Evolutionary conservation across 2,888 invertebrate genomes (phyloP), one percentile per base, ranked within the genome.

Genomic region (Abrostola tripartita): DNA sequence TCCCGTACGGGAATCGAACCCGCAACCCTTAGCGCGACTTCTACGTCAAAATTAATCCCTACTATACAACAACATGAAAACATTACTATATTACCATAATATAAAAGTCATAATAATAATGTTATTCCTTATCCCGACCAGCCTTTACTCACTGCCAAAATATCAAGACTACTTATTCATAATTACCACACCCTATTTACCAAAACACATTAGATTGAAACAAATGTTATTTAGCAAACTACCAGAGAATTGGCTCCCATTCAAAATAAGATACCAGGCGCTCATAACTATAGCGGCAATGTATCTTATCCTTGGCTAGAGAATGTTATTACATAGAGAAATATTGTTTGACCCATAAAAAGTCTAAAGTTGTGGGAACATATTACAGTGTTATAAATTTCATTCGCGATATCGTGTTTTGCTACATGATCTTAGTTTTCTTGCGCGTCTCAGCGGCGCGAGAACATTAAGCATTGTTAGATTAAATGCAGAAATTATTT

Each of bases 191-290:
- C 42, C 24, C 51, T 65, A 61, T 63, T 60, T 51, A 65, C 40
- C 51, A 52, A 57, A 68, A 71, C 61, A 64, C 61, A 65, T 63
- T 51, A 66, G 14, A 75, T 66, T 69, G 51, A 72, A 74, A 66
- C 54, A 70, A 72, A 64, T 59, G 57, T 55, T 63, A 65, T 63
- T 56, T 54, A 65, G 58, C 49, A 5, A 76, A 76, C 44, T 53
- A 58, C 54, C 63, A 68, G 63, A 68, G 75, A 77, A 68, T 78
- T 77, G 76, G 77, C 76, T 58, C 38, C 47, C 10, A 56, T 70
- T 78, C 77, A 78, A 76, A 68, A 71, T 68, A 60, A 76, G 57
- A 70, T 77, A 78, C 61, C 11, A 65, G 65, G 58, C 52, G 55
- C 44, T 58, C 76, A 76, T 78, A 78, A 76, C 54, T 76, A 58